Percentiles rank a stretch among this genome's conserved stretches.
phyloP scores from a whole-genome alignment of 2,113 vertebrate species.

The Empidonax traillii region DNA sequence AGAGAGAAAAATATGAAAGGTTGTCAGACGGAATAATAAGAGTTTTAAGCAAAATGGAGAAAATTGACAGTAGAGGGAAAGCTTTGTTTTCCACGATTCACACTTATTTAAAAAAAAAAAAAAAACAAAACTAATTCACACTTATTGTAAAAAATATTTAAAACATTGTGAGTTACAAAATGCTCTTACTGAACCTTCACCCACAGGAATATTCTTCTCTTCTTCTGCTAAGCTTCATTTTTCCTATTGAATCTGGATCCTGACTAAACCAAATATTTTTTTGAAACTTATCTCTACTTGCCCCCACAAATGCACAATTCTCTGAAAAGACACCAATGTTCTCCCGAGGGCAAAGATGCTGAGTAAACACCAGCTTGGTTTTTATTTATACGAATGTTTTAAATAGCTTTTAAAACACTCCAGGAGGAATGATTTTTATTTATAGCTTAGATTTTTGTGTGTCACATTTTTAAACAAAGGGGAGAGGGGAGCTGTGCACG shows the following conservation, averaged over 20 bases:
- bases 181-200: neutral
- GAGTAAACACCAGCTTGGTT: slow-evolving; percentile 27
- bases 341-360: neutral
- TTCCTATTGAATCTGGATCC: neutral
- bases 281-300: neutral
- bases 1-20: neutral
- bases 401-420: slow-evolving; percentile 41
- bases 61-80: neutral
- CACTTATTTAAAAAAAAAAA: neutral
- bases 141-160: neutral
- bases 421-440: slow-evolving; percentile 18
- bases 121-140: neutral
- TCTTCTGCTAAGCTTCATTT: neutral
- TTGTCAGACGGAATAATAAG: neutral
- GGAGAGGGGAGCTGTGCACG: neutral
- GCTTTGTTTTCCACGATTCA: neutral
- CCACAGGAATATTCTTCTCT: neutral
- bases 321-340: neutral
- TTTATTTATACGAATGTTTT: slow-evolving; percentile 29
- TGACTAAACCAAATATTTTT: neutral
- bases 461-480: slow-evolving; percentile 61
- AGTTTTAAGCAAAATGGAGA: neutral
- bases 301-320: neutral
- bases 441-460: slow-evolving; percentile 49
- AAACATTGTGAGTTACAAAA: neutral